Conservation (phyloP, 1,140 invertebrate species). For the Zaprionus africanus region DNA sequence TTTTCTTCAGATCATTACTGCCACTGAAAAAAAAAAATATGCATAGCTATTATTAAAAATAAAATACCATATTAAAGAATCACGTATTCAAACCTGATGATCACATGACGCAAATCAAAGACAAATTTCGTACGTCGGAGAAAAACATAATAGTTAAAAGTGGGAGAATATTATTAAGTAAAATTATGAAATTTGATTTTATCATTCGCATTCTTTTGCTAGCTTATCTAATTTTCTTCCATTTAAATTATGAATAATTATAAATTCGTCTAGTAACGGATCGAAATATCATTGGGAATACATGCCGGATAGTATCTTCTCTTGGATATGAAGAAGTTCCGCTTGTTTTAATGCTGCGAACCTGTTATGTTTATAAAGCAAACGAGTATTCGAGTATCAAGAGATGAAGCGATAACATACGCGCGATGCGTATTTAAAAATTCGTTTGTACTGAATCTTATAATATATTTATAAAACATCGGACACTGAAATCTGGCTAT, state of each 20-base stretch:
- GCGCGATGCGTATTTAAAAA: conserved; percentile 17
- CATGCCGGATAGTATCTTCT: conserved; percentile 19
- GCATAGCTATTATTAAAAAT: not conserved
- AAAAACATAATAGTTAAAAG: too few relatives aligned
- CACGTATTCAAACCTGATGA: conserved; percentile 4
- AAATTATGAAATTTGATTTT: too few relatives aligned
- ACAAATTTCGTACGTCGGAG: not conserved
- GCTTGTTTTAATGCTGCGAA: conserved; percentile 28
- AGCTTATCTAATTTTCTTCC: too few relatives aligned
- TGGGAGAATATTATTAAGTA: too few relatives aligned
- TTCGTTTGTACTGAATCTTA: conserved; percentile 36
- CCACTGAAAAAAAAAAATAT: not conserved
- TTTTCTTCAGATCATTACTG: not conserved
- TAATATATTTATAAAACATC: conserved; percentile 57
- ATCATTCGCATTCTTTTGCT: too few relatives aligned
- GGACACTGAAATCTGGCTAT: conserved; percentile 50
- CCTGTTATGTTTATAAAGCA: conserved; percentile 41
- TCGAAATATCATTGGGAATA: not conserved
- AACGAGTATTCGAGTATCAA: conserved; percentile 18
- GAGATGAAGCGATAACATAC: conserved; percentile 22
- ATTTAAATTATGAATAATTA: too few relatives aligned
- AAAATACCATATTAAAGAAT: conserved; percentile 5
- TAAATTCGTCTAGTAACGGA: too few relatives aligned
- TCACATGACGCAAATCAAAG: conserved; percentile 24
- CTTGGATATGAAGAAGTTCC: conserved; percentile 37